phyloP scores from a whole-genome alignment of 1,140 invertebrate genomes.

The Cheumatopsyche charites region DNA sequence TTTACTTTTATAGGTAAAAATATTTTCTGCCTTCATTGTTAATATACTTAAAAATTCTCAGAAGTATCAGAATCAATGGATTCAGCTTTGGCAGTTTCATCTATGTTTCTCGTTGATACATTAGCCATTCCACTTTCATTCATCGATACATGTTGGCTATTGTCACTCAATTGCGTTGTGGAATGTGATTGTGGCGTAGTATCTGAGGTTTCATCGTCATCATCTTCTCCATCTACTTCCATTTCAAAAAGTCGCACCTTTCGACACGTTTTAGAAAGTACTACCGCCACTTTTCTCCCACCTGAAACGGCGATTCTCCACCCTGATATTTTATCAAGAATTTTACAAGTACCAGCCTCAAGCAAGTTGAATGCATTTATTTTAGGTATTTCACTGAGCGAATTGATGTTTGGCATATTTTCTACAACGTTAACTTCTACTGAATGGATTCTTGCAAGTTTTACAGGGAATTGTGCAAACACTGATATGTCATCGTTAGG shows the following conservation, averaged over 20 bases:
- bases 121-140: constrained; percentile 37
- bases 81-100: constrained; percentile 31
- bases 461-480: constrained; percentile 72
- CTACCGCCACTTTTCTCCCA: constrained; percentile 83
- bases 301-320: constrained; percentile 83
- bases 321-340: constrained; percentile 77
- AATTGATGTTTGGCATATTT: constrained; percentile 59
- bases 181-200: constrained; percentile 55
- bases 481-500: constrained; percentile 59
- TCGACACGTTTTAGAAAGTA: constrained; percentile 78
- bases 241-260: constrained; percentile 89
- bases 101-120: constrained; percentile 14
- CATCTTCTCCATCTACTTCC: constrained; percentile 90
- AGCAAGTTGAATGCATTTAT: constrained; percentile 60
- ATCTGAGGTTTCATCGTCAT: constrained; percentile 70
- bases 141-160: constrained; percentile 42
- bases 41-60: constrained; percentile 26
- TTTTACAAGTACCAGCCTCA: constrained; percentile 61
- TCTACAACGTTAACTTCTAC: constrained; percentile 55
- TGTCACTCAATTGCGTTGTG: constrained; percentile 44
- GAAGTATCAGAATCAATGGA: constrained; percentile 41
- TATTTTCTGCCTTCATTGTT: background rate
- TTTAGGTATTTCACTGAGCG: constrained; percentile 59
- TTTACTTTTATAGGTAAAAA: too few relatives aligned
- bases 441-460: constrained; percentile 57